Base-by-base conservation (phyloP, 2,797 vertebrate genomes). In the Argyrosomus regius region DNA sequence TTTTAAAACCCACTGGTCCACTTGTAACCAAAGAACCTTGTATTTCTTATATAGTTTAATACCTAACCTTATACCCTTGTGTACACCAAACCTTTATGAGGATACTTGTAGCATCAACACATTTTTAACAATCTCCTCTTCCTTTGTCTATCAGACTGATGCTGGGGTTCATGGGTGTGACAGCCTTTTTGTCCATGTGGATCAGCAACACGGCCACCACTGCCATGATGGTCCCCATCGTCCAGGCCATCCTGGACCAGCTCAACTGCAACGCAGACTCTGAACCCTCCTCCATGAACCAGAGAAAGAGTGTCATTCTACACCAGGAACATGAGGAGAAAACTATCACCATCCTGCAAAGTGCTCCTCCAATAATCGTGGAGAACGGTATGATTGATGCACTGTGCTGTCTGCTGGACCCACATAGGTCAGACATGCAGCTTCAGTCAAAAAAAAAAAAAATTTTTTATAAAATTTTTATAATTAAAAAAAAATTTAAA, bases 141-240 rank as follows among this genome's bases (percentile, higher is more conserved):
- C 6, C 13, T 0, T 18, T 10, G 0, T 75, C 52, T 63, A 49
- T 66, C 91, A 99, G 98, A 81, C 80, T 99, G 80, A 99, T 99
- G 98, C 81, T 99, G 86, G 97, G 98, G 4, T 98, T 99, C 84
- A 99, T 99, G 98, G n/a, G 92, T 0, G 96, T 97, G 81, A 99
- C 98, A 0, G 98, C 98, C 46, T 99, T 99, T 90, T 94, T 99
- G 58, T 99, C 98, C 79, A 99, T 99, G 98, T 99, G 98, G 98
- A 98, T 99, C 94, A 99, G 97, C 93, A 99, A 99, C 91, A 99
- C 98, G 0, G 98, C 98, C 78, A 97, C 98, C 69, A 98, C 98
- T 0, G 98, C 98, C 87, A 99, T 99, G 98, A 99, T 99, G 97
- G 94, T 98, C 45, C 98, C 98, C 64, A 99, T 99, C 0, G 96